Evolutionary conservation across 2,113 vertebrate genomes (phyloP), one percentile per base, ranked within the genome.

Genomic region (Thermophis baileyi): DNA sequence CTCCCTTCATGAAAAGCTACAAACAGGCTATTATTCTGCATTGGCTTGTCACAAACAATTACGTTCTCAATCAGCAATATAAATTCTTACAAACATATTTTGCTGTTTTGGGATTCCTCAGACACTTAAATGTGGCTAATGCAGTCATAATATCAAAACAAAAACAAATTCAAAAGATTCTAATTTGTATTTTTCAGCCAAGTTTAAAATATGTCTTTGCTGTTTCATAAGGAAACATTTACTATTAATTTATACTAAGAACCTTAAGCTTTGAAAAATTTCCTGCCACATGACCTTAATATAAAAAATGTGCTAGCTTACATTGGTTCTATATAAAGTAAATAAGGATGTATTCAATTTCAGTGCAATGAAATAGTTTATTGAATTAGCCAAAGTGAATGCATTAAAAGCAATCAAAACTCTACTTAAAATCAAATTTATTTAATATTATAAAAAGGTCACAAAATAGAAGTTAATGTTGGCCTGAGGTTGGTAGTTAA

Each of bases 341-440:
- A 95, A 88, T 93, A 94, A 94, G 25, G 74, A 93, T 85, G 44
- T 46, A 90, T 95, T 95, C 81, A 2, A 47, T 50, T 89, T 51
- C 8, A 95, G 91, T 90, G 51, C 89, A 93, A 92, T 96, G 95
- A 94, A 92, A 49, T 69, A 40, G 35, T 81, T 81, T 40, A 81
- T 81, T 81, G 18, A 81, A 40, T 81, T 81, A 81, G 74, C 74
- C 74, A 81, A 9, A 81, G 35, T 22, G 6, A 44, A 81, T 44
- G 18, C 18, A 81, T 81, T 81, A 44, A 22, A 35, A 81, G 74
- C 6, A 81, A 8, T 81, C 35, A 22, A 81, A 81, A 81, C 74
- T 81, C 35, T 22, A 81, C 18, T 81, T 81, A 81, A 44, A 81
- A 81, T 44, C 16, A 81, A 35, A 40, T 81, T 40, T 44, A 81